phyloP scores from a whole-genome alignment of 1,140 invertebrate species.

The Harpegnathos saltator region DNA sequence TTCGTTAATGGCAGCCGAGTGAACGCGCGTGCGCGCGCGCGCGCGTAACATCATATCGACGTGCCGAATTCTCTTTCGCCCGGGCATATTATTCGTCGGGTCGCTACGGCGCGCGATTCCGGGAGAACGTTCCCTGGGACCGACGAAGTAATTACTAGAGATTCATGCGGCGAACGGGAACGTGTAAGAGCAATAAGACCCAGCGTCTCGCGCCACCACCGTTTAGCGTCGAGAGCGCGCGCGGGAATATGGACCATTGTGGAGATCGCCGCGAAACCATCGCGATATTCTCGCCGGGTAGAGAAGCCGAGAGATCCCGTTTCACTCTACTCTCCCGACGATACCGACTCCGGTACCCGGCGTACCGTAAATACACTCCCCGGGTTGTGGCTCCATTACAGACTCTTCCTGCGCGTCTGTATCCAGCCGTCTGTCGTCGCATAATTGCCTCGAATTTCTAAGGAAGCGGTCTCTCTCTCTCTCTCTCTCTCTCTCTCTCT shows the following conservation, averaged over 20 bases:
- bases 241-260: neutral
- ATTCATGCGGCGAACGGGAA: neutral
- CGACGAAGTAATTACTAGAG: neutral
- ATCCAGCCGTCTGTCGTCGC: slow-evolving; percentile 42
- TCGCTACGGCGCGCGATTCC: neutral
- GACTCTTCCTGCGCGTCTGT: slow-evolving; percentile 30
- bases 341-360: slow-evolving; percentile 16
- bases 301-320: slow-evolving; percentile 23
- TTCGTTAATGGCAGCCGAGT: too few relatives aligned
- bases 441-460: slow-evolving; percentile 52
- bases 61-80: neutral
- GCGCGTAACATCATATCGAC: too few relatives aligned
- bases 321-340: slow-evolving; percentile 4
- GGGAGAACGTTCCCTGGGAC: too few relatives aligned
- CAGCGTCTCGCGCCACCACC: neutral
- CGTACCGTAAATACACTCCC: slow-evolving; percentile 27
- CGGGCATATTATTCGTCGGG: neutral
- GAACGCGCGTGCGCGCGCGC: too few relatives aligned
- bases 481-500: too few relatives aligned
- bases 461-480: too few relatives aligned
- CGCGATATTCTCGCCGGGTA: neutral
- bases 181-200: neutral
- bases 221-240: neutral
- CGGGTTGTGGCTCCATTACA: slow-evolving; percentile 31
- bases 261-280: slow-evolving; percentile 26